Percentiles rank a stretch among this genome's conserved stretches.
Conservation (phyloP, 23 tunicate genomes). For the Halocynthia aurantium region DNA sequence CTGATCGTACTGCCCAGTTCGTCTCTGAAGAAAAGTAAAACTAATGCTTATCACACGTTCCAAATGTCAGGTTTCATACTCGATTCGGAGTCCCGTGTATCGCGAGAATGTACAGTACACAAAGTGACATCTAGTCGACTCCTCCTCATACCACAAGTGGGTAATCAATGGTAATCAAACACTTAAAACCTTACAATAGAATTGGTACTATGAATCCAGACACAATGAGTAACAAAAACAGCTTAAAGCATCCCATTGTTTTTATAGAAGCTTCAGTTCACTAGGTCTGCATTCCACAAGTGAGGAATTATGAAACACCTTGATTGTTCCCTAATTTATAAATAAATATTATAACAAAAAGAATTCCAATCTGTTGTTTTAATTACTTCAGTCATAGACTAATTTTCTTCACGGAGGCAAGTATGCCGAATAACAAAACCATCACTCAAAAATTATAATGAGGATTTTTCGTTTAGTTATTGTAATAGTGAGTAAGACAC, state of each 20-base stretch:
- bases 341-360: no score
- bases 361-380: no score
- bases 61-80: not conserved
- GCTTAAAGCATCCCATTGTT: not conserved
- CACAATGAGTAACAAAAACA: constrained; percentile 1
- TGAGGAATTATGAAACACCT: no score
- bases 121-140: not conserved
- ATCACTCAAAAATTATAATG: not conserved
- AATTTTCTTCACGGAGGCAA: not conserved
- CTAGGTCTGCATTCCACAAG: no score
- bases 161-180: constrained; percentile 14
- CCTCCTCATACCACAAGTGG: constrained; percentile 16
- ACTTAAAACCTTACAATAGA: constrained; percentile 14
- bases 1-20: not conserved
- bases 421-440: constrained; percentile 1
- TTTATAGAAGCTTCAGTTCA: no score
- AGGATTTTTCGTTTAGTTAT: not conserved
- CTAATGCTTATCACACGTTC: no score
- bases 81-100: not conserved
- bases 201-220: not conserved
- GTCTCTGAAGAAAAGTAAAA: not conserved
- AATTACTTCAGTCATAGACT: no score
- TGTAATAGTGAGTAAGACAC: no score
- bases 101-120: not conserved
- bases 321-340: no score